Conservation (phyloP, 1,140 invertebrate species). For the Anagrus nilaparvatae region DNA sequence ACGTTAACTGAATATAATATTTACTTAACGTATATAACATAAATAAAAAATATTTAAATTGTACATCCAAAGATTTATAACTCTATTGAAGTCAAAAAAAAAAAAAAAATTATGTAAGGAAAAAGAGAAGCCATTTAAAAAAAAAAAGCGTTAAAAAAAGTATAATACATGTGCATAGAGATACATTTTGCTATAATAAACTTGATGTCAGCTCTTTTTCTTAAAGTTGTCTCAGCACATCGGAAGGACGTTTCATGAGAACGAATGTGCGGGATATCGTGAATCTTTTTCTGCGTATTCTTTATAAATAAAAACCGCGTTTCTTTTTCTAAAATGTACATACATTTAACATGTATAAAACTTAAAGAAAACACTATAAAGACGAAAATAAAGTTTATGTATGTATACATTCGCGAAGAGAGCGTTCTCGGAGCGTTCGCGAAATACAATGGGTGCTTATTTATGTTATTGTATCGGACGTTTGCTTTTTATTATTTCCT, state of each 20-base stretch:
- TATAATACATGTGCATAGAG: not conserved
- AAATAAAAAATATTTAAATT: too few relatives aligned
- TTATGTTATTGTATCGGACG: not conserved
- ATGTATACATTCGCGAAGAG: not conserved
- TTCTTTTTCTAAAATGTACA: too few relatives aligned
- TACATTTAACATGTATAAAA: too few relatives aligned
- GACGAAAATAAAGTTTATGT: too few relatives aligned
- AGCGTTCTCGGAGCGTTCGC: too few relatives aligned
- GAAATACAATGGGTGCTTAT: conserved; percentile 11
- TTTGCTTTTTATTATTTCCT: conserved; percentile 8
- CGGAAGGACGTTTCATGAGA: conserved; percentile 5
- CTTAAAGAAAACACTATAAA: too few relatives aligned
- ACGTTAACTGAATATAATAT: too few relatives aligned
- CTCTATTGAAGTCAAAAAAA: not conserved
- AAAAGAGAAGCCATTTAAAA: conserved; percentile 3
- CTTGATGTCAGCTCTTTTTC: too few relatives aligned
- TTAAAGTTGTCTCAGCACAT: not conserved
- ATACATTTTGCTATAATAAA: too few relatives aligned
- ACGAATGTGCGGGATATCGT: conserved; percentile 3
- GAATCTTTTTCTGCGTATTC: conserved; percentile 2
- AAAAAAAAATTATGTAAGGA: conserved; percentile 1
- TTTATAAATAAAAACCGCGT: too few relatives aligned
- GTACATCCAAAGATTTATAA: too few relatives aligned
- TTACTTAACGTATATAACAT: too few relatives aligned
- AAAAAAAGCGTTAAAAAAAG: conserved; percentile 2